Evolutionary conservation across 2,797 vertebrate species (phyloP).

Genomic region (Argya squamiceps): DNA sequence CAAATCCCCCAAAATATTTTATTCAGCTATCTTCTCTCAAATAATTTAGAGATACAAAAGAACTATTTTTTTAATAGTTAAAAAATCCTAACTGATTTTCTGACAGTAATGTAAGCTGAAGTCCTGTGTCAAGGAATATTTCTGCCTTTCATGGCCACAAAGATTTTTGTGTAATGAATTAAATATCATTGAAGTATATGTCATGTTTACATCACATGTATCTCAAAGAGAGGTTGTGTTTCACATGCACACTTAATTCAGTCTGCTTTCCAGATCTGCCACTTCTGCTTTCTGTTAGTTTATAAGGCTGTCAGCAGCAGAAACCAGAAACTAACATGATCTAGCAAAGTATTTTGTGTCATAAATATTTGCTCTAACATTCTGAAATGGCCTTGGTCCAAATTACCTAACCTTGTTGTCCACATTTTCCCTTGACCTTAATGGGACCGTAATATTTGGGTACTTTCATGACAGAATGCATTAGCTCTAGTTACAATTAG

Average conservation of each 20-base stretch:
- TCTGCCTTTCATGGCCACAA: neutral
- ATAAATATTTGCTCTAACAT: neutral
- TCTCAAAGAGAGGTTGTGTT: neutral
- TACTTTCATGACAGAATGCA: neutral
- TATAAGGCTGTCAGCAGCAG: neutral
- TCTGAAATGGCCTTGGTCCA: neutral
- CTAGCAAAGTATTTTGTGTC: neutral
- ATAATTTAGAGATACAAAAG: neutral
- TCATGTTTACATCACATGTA: neutral
- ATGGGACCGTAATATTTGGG: neutral
- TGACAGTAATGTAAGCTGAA: neutral
- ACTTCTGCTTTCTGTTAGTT: neutral
- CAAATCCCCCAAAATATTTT: neutral
- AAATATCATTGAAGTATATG: neutral
- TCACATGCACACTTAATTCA: neutral
- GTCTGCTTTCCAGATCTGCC: neutral
- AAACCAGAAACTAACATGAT: neutral
- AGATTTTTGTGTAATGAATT: neutral
- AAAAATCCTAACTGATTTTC: neutral
- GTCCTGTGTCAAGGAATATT: neutral
- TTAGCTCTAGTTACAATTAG: neutral
- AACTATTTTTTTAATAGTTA: too few relatives aligned
- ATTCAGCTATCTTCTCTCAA: neutral
- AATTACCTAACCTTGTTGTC: neutral
- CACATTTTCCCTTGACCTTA: neutral